Evolutionary conservation across 2,113 vertebrate species (phyloP).

Genomic region (Plestiodon gilberti): DNA sequence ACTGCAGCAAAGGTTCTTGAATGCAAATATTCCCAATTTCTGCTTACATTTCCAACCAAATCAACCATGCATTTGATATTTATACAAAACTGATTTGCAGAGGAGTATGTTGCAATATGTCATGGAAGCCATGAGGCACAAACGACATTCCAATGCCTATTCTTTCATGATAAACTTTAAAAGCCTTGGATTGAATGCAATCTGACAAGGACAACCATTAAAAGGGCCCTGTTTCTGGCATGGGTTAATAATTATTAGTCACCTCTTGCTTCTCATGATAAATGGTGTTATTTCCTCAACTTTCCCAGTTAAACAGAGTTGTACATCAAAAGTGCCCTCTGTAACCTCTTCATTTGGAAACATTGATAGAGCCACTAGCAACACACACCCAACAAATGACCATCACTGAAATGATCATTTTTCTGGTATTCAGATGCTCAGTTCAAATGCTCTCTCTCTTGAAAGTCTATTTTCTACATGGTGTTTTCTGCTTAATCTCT

Average conservation of each 20-base stretch:
- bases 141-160: not conserved
- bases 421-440: not conserved
- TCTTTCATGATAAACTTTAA: not conserved
- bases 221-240: not conserved
- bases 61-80: not conserved
- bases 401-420: not conserved
- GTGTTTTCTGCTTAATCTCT: no score
- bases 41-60: not conserved
- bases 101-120: not conserved
- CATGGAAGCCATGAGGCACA: not conserved
- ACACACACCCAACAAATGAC: not conserved
- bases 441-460: not conserved
- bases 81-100: not conserved
- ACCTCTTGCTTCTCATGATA: not conserved
- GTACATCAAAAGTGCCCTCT: not conserved
- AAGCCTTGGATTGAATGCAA: not conserved
- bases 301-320: not conserved
- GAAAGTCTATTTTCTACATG: not conserved
- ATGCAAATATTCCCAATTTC: not conserved
- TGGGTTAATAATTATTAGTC: not conserved
- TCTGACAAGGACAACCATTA: not conserved
- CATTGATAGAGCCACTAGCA: not conserved
- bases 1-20: not conserved
- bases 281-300: not conserved
- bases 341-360: not conserved